These are phyloP conservation scores for Crotalus helleri DNA, from an alignment of 2,113 vertebrate species.

Conservation along the genomic window DNA sequence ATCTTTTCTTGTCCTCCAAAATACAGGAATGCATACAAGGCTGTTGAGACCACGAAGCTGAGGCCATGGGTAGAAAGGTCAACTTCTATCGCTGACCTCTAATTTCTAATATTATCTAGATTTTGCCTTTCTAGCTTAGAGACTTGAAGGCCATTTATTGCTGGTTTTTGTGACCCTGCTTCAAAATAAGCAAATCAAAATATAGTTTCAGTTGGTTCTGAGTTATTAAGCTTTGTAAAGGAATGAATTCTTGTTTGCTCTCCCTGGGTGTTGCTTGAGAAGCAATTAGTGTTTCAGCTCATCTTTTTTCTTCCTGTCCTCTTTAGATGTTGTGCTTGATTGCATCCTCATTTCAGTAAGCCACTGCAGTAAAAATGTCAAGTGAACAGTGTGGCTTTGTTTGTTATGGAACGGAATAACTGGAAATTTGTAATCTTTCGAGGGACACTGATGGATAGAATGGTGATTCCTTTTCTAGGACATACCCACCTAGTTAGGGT, in stretches of 20 bases:
- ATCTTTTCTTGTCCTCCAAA: background rate
- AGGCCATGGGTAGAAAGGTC: background rate
- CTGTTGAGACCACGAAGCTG: background rate
- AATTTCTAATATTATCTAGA: background rate
- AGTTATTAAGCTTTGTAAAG: background rate
- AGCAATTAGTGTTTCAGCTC: background rate
- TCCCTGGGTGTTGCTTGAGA: background rate
- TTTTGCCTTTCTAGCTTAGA: background rate
- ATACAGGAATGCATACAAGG: background rate
- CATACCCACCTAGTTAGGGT: background rate
- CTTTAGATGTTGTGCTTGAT: background rate
- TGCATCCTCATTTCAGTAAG: background rate
- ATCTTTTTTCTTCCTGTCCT: background rate
- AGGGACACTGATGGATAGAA: background rate
- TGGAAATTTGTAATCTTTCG: background rate
- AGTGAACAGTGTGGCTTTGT: background rate
- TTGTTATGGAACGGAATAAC: constrained; percentile 1
- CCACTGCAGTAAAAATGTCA: background rate
- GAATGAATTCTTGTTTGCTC: background rate
- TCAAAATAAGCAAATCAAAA: background rate
- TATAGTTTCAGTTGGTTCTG: background rate
- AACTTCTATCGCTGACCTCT: background rate
- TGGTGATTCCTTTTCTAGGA: background rate
- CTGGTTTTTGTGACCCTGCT: background rate
- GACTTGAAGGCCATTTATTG: background rate